phyloP scores from a whole-genome alignment of 2,113 vertebrate species.

The Lophochroa leadbeateri region DNA sequence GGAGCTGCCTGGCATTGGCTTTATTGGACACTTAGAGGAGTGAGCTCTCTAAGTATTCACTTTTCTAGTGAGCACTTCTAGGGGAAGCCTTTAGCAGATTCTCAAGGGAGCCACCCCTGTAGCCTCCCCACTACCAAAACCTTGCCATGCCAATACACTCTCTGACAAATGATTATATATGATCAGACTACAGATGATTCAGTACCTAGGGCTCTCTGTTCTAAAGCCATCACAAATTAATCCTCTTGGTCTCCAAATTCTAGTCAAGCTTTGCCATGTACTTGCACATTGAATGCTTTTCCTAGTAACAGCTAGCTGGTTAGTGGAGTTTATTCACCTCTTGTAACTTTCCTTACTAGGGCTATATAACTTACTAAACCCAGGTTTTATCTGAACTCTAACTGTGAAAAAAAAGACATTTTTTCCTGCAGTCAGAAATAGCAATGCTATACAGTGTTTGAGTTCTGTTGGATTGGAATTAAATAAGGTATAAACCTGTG shows the following conservation, averaged over 20 bases:
- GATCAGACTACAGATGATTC: neutral
- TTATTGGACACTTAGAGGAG: neutral
- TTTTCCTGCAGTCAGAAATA: neutral
- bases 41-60: neutral
- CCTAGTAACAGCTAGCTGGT: neutral
- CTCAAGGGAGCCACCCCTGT: neutral
- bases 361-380: neutral
- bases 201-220: neutral
- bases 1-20: neutral
- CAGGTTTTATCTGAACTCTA: neutral
- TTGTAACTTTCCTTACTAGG: neutral
- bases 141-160: neutral
- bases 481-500: neutral
- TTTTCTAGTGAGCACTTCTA: neutral
- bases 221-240: neutral
- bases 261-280: neutral
- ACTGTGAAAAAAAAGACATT: fast-evolving
- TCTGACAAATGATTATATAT: neutral
- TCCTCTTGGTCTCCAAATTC: neutral
- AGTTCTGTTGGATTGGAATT: neutral
- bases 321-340: neutral
- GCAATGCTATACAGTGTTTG: neutral
- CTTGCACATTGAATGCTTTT: neutral
- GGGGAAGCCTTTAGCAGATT: neutral
- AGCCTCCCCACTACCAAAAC: neutral